A percentile compares a stretch with the other conserved stretches of the same genome.
phyloP scores from a whole-genome alignment of 1,140 invertebrate genomes.

The Cotesia vestalis region DNA sequence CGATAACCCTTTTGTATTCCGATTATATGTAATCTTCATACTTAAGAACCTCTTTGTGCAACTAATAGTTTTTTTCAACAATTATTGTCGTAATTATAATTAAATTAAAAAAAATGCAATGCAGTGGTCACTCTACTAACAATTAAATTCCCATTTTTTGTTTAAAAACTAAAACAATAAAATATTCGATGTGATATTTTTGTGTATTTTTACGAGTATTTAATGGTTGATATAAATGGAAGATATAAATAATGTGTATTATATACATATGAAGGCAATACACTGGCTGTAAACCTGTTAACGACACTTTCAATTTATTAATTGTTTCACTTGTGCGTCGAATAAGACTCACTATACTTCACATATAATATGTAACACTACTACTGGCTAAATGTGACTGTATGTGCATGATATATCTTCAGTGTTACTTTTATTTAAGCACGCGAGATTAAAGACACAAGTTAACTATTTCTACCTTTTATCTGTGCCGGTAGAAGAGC shows the following conservation, averaged over 20 bases:
- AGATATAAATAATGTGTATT: not conserved
- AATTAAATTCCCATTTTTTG: too few relatives aligned
- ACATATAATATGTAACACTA: too few relatives aligned
- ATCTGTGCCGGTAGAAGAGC: conserved; percentile 27
- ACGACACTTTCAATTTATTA: conserved; percentile 36
- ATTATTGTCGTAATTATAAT: too few relatives aligned
- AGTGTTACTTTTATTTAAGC: conserved; percentile 18
- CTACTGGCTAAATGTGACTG: not conserved
- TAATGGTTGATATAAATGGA: not conserved
- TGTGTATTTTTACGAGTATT: too few relatives aligned
- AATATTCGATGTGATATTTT: too few relatives aligned
- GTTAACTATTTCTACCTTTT: conserved; percentile 10
- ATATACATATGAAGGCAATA: not conserved
- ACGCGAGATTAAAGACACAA: conserved; percentile 8
- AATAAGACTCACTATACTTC: not conserved
- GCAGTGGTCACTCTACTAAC: too few relatives aligned
- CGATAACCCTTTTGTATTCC: conserved; percentile 10
- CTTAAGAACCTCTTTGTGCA: not conserved
- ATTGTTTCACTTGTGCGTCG: conserved; percentile 35
- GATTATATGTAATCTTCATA: not conserved
- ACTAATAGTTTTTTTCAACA: too few relatives aligned
- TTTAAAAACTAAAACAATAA: too few relatives aligned
- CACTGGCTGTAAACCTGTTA: conserved; percentile 27
- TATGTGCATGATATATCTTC: conserved; percentile 15
- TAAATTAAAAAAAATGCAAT: too few relatives aligned